Evolutionary conservation across 2,888 invertebrate species (phyloP).

Genomic region (Scrobipalpa atriplicella): DNA sequence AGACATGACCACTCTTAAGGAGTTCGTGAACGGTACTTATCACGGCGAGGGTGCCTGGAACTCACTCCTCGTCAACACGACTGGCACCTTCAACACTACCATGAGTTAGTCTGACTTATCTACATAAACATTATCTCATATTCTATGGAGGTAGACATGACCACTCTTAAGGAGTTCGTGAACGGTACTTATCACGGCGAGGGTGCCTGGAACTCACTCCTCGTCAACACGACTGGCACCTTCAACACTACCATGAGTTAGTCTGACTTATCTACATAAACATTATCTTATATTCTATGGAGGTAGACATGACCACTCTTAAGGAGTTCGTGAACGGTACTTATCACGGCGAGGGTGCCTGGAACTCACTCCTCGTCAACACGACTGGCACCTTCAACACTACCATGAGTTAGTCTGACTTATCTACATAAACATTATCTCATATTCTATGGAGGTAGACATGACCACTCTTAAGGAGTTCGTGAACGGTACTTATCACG

Average conservation of each 20-base stretch:
- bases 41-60: slow-evolving; percentile 85
- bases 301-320: slow-evolving; percentile 74
- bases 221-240: slow-evolving; percentile 82
- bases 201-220: slow-evolving; percentile 83
- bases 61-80: slow-evolving; percentile 82
- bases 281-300: too few relatives aligned
- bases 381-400: slow-evolving; percentile 83
- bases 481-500: slow-evolving; percentile 68
- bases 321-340: slow-evolving; percentile 79
- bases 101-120: too few relatives aligned
- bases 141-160: slow-evolving; percentile 82
- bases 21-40: slow-evolving; percentile 82
- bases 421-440: too few relatives aligned
- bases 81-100: slow-evolving; percentile 81
- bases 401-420: slow-evolving; percentile 42
- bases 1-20: slow-evolving; percentile 79
- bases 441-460: slow-evolving; percentile 41
- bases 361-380: slow-evolving; percentile 83
- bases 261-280: too few relatives aligned
- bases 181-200: slow-evolving; percentile 84
- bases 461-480: slow-evolving; percentile 79
- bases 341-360: slow-evolving; percentile 84
- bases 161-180: slow-evolving; percentile 78
- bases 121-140: too few relatives aligned
- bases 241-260: slow-evolving; percentile 70